These are phyloP conservation scores for Epinotia ramella DNA, from an alignment of 2,888 invertebrate species.

Conservation along the genomic window DNA sequence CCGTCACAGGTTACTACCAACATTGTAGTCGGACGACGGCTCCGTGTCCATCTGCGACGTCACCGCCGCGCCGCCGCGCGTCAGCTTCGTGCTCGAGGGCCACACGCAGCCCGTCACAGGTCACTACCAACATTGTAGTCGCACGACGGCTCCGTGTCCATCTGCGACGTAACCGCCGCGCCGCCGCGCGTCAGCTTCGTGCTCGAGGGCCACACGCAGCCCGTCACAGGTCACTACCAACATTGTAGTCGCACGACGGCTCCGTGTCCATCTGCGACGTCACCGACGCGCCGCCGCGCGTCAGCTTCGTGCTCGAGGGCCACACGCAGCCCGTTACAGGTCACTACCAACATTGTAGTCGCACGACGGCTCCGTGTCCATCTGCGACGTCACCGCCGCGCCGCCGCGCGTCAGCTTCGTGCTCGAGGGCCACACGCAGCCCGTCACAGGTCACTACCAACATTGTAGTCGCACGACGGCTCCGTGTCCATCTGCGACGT, in stretches of 20 bases:
- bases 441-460: slow-evolving; percentile 73
- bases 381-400: slow-evolving; percentile 90
- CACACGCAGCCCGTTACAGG: slow-evolving; percentile 88
- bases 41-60: slow-evolving; percentile 93
- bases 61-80: slow-evolving; percentile 88
- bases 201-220: slow-evolving; percentile 90
- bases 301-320: slow-evolving; percentile 89
- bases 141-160: slow-evolving; percentile 91
- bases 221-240: slow-evolving; percentile 73
- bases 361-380: slow-evolving; percentile 91
- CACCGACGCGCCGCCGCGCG: slow-evolving; percentile 88
- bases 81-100: slow-evolving; percentile 89
- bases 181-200: slow-evolving; percentile 90
- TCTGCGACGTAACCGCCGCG: slow-evolving; percentile 90
- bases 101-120: slow-evolving; percentile 88
- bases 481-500: slow-evolving; percentile 93
- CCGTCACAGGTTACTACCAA: slow-evolving; percentile 73
- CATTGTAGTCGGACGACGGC: slow-evolving; percentile 91
- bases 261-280: slow-evolving; percentile 93
- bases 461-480: slow-evolving; percentile 91
- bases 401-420: slow-evolving; percentile 90
- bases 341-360: slow-evolving; percentile 78
- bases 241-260: slow-evolving; percentile 91
- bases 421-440: slow-evolving; percentile 90
- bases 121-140: slow-evolving; percentile 78